phyloP scores from a whole-genome alignment of 2,888 invertebrate genomes.

The Sphaerophoria taeniata region DNA sequence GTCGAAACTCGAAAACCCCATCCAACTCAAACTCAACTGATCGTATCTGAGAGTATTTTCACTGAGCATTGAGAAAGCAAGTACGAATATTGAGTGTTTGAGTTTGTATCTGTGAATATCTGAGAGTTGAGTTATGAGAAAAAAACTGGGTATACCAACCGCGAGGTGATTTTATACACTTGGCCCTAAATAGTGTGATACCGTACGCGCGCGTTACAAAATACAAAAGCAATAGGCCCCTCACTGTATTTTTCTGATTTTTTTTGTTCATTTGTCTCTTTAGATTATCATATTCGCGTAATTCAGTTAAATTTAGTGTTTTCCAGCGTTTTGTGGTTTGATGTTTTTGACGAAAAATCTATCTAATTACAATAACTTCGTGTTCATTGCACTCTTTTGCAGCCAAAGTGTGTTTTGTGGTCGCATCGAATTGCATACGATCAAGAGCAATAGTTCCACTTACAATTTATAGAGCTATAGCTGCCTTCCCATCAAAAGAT shows the following conservation, averaged over 20 bases:
- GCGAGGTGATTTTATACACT: slow-evolving; percentile 70
- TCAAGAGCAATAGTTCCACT: slow-evolving; percentile 23
- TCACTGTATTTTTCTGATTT: slow-evolving; percentile 30
- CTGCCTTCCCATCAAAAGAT: slow-evolving; percentile 19
- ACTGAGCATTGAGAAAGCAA: not conserved
- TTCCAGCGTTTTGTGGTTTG: slow-evolving; percentile 42
- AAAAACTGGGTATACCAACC: slow-evolving; percentile 62
- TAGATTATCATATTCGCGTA: slow-evolving; percentile 16
- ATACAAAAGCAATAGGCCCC: slow-evolving; percentile 64
- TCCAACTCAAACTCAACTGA: slow-evolving; percentile 54
- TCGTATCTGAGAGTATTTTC: slow-evolving; percentile 21
- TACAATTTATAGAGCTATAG: not conserved
- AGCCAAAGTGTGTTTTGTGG: slow-evolving; percentile 45
- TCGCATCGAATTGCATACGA: slow-evolving; percentile 63
- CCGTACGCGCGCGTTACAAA: slow-evolving; percentile 73
- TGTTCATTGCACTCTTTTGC: slow-evolving; percentile 66
- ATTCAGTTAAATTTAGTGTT: slow-evolving; percentile 46
- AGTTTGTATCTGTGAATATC: slow-evolving; percentile 13
- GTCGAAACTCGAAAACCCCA: slow-evolving; percentile 10
- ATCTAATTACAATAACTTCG: slow-evolving; percentile 63
- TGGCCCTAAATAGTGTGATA: slow-evolving; percentile 70
- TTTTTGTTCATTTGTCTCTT: too few relatives aligned
- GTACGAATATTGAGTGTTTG: too few relatives aligned
- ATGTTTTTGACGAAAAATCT: slow-evolving; percentile 35
- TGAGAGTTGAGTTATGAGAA: slow-evolving; percentile 52